These are phyloP conservation scores for Mirza zaza DNA, from an alignment of 2,113 vertebrate species.

Conservation along the genomic window DNA sequence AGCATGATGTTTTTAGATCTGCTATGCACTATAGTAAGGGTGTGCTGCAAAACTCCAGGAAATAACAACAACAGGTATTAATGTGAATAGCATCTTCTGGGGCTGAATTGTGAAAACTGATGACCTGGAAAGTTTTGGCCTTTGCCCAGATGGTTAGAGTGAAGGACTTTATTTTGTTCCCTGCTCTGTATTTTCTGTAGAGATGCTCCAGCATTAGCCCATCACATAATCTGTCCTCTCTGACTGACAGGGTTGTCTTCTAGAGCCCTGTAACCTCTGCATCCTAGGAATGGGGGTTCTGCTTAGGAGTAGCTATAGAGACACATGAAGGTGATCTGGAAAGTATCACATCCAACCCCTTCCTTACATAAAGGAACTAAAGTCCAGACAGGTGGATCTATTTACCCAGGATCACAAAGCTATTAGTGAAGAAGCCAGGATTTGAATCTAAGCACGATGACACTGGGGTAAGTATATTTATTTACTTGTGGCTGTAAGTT, in stretches of 20 bases:
- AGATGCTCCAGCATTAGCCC: background rate
- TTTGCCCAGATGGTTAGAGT: background rate
- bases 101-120: background rate
- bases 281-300: background rate
- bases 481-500: background rate
- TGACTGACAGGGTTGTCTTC: background rate
- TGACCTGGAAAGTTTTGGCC: background rate
- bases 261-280: background rate
- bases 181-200: background rate
- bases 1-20: background rate
- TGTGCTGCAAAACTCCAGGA: background rate
- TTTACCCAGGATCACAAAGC: background rate
- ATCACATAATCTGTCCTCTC: background rate
- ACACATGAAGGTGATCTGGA: background rate
- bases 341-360: background rate
- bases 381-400: background rate
- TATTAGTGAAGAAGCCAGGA: background rate
- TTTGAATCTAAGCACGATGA: background rate
- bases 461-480: background rate
- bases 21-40: background rate
- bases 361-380: background rate
- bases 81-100: background rate
- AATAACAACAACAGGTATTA: background rate
- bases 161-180: background rate
- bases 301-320: background rate